These are phyloP conservation scores for Sinotaia quadrata DNA, from an alignment of 2,888 invertebrate genomes.

Conservation along the genomic window DNA sequence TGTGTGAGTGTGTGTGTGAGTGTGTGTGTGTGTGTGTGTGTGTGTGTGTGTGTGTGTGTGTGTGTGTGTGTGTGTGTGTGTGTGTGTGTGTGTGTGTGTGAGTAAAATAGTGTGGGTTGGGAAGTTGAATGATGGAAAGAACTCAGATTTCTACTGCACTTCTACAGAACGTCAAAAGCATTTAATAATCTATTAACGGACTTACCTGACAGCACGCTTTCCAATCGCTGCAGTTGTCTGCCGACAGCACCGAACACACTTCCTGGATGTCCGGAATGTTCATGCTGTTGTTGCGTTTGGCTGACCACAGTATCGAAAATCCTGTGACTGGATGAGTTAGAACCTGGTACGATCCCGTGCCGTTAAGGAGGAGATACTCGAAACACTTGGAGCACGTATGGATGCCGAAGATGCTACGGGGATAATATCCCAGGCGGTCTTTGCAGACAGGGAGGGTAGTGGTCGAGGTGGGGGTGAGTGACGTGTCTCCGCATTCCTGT, in stretches of 20 bases:
- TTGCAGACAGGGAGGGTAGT: background rate
- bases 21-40: no score
- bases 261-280: conserved; percentile 7
- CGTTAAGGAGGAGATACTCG: conserved; percentile 14
- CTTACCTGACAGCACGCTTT: conserved; percentile 21
- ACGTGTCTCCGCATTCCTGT: no score
- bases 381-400: conserved; percentile 28
- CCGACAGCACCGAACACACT: conserved; percentile 5
- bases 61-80: background rate
- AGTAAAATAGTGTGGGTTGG: background rate
- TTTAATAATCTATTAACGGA: no score
- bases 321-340: background rate
- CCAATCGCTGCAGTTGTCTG: conserved; percentile 12
- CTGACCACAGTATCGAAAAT: background rate
- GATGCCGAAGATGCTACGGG: conserved; percentile 8
- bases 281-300: background rate
- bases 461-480: background rate
- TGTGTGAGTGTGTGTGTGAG: no score
- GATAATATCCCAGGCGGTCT: conserved; percentile 19
- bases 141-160: no score
- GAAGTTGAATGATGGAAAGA: no score
- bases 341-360: background rate
- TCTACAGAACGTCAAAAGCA: no score
- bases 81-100: background rate
- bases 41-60: no score